Evolutionary conservation across 2,888 invertebrate genomes (phyloP), one percentile per base, ranked within the genome.

Genomic region (Eucriotettix oculatus): DNA sequence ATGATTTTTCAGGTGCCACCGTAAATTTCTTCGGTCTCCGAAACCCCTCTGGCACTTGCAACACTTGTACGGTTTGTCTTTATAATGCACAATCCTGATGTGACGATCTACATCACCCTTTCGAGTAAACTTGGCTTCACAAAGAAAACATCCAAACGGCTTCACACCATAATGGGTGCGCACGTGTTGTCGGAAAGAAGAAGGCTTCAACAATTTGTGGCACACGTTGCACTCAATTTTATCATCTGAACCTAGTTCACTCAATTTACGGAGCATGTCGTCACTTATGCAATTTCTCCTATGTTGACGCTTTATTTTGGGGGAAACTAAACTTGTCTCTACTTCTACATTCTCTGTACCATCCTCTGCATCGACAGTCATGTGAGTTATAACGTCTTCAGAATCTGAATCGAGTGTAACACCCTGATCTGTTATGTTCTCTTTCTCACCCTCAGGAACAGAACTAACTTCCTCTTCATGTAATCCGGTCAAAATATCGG

Each of bases 41-140:
- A 65, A 66, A 16, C 63, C 63, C 52, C 65, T 59, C 40, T 64
- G 64, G 56, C 66, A 66, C 16, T 64, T 63, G 42, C 62, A 63
- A 60, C 68, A 68, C 44, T 65, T 66, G 59, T 65, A 68, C 10
- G 67, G 67, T 52, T 67, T 66, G 54, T 67, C 64, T 52, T 67
- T 67, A 54, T 67, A 64, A 55, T 68, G 68, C 10, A 68, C 66
- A 52, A 67, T 65, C 41, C 66, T 63, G 9, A 67, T 66, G 60
- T 68, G 68, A 10, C 68, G 64, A 54, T 66, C 65, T n/a, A 67
- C 66, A 64, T 68, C 68, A 12, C 67, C 67, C 56, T 66, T 66
- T 11, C 68, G 64, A n/a, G 68, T 68, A 60, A 68, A 68, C 17
- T 66, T 64, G 16, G 67, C 66, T 17, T 64, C 65, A 55, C 68